Conservation (phyloP, 1,140 invertebrate species). For the Carposina sasakii region DNA sequence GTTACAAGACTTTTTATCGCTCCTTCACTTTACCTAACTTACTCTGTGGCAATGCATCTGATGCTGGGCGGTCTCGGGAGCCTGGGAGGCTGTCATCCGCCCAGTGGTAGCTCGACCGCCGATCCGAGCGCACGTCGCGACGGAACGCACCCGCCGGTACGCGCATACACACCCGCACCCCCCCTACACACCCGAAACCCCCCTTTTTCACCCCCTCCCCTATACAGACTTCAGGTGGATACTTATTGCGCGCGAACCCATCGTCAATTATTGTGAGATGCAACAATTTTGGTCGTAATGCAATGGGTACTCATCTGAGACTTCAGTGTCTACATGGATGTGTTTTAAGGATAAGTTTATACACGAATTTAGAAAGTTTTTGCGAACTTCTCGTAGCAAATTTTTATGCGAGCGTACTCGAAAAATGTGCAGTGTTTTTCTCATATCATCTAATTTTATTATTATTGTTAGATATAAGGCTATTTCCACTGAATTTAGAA, state of each 20-base stretch:
- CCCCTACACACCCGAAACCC: slow-evolving; percentile 14
- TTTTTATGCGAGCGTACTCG: too few relatives aligned
- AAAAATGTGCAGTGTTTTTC: too few relatives aligned
- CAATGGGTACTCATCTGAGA: neutral
- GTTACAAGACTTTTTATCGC: too few relatives aligned
- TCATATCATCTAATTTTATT: too few relatives aligned
- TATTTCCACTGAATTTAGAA: too few relatives aligned
- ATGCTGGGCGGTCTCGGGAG: slow-evolving; percentile 38
- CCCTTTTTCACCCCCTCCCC: slow-evolving; percentile 15
- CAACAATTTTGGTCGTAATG: neutral
- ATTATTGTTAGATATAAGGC: too few relatives aligned
- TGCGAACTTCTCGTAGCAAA: too few relatives aligned
- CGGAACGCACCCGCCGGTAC: slow-evolving; percentile 51
- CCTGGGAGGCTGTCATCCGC: slow-evolving; percentile 37
- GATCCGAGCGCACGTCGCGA: slow-evolving; percentile 56
- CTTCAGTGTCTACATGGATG: neutral
- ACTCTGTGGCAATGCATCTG: too few relatives aligned
- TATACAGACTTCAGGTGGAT: slow-evolving; percentile 40
- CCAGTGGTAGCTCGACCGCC: slow-evolving; percentile 51
- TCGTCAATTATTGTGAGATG: slow-evolving; percentile 12
- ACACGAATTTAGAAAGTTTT: too few relatives aligned
- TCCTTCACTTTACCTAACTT: too few relatives aligned
- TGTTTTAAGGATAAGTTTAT: neutral
- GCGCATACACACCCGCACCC: slow-evolving; percentile 34
- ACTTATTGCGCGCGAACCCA: slow-evolving; percentile 47